phyloP scores from a whole-genome alignment of 2,113 vertebrate genomes.

The Vanacampus margaritifer region DNA sequence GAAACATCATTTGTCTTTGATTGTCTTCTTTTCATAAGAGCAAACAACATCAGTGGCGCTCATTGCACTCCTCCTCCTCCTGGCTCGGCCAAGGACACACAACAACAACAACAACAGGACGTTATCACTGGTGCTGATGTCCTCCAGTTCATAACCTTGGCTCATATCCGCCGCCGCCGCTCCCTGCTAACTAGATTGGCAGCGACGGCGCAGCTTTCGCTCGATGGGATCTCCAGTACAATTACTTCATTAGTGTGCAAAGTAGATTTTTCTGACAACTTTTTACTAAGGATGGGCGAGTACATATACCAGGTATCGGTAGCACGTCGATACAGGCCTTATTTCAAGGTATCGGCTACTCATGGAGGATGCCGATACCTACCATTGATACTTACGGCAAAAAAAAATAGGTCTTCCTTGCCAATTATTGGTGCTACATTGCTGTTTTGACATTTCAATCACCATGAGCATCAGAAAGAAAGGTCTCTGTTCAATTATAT shows the following conservation, averaged over 20 bases:
- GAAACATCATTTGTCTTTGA: conserved; percentile 50
- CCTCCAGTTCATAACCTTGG: conserved; percentile 58
- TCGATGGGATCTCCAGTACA: conserved; percentile 33
- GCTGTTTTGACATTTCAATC: no score
- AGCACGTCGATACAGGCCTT: background rate
- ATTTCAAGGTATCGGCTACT: no score
- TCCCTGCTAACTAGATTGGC: conserved; percentile 61
- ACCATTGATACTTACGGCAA: no score
- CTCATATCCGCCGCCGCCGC: conserved; percentile 43
- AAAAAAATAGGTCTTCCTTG: no score
- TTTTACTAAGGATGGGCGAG: no score
- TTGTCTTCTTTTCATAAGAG: conserved; percentile 34
- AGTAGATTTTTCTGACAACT: background rate
- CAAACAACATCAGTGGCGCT: conserved; percentile 19
- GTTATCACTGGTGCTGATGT: conserved; percentile 52
- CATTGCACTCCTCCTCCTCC: conserved; percentile 15
- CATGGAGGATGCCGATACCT: no score
- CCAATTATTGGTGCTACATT: no score
- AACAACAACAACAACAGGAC: conserved; percentile 34
- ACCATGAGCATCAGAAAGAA: no score
- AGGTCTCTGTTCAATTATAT: no score
- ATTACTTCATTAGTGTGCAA: background rate
- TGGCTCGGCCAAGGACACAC: conserved; percentile 49
- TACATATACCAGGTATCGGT: no score
- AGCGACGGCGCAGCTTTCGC: conserved; percentile 15